Evolutionary conservation across 2,113 vertebrate species (phyloP).

Genomic region (Aviceda subcristata): DNA sequence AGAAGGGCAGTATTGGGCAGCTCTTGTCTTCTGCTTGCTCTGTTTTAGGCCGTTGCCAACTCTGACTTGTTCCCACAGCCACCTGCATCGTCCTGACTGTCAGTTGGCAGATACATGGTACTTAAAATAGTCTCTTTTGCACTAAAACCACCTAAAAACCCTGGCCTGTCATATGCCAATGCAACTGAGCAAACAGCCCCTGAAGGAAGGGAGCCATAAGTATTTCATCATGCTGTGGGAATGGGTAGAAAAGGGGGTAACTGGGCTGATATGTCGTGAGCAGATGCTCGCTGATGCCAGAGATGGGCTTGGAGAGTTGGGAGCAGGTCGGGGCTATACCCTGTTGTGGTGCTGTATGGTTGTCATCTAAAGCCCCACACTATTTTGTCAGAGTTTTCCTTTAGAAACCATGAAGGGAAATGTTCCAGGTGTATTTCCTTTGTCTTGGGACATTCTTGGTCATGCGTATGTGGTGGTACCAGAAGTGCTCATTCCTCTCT

Average conservation of each 20-base stretch:
- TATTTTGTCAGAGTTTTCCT: background rate
- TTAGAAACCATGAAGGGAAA: background rate
- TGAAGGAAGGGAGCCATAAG: background rate
- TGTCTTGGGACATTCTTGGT: background rate
- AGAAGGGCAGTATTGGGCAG: background rate
- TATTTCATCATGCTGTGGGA: background rate
- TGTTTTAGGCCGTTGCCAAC: background rate
- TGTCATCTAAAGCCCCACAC: background rate
- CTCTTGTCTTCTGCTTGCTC: background rate
- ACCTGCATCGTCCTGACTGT: background rate
- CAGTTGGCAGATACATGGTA: background rate
- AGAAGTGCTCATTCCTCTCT: background rate
- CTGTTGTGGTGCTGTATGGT: background rate
- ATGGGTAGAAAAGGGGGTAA: background rate
- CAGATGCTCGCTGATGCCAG: background rate
- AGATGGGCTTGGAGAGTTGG: background rate
- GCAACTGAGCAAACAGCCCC: background rate
- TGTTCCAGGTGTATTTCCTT: background rate
- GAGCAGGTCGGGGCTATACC: background rate
- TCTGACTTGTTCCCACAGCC: background rate
- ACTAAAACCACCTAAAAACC: fast-evolving
- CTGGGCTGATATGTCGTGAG: fast-evolving
- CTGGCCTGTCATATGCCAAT: no score
- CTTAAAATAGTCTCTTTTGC: background rate
- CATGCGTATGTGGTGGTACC: fast-evolving